Evolutionary conservation across 2,113 vertebrate genomes (phyloP).

Genomic region (Rhodinocichla rosea): DNA sequence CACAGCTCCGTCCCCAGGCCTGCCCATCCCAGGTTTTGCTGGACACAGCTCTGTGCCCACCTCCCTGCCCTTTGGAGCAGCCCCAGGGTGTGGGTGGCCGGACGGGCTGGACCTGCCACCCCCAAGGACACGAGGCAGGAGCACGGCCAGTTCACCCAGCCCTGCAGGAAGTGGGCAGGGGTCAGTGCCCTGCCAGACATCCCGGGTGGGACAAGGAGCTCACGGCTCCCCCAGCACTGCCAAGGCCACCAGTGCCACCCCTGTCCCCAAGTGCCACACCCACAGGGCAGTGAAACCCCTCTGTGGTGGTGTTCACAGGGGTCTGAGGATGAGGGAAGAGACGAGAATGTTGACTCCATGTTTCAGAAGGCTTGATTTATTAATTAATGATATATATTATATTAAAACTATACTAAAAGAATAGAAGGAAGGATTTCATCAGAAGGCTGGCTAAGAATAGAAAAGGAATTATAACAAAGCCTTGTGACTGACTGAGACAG

Average conservation of each 20-base stretch:
- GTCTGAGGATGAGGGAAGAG: too few relatives aligned
- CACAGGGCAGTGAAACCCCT: not conserved
- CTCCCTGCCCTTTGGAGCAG: not conserved
- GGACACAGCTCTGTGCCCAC: not conserved
- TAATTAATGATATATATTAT: too few relatives aligned
- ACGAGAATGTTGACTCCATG: too few relatives aligned
- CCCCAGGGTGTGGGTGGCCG: accelerated
- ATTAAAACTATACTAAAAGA: too few relatives aligned
- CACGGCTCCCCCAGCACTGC: not conserved
- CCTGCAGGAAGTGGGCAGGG: accelerated
- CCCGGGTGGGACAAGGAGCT: accelerated
- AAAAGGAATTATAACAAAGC: too few relatives aligned
- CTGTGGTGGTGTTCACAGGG: too few relatives aligned
- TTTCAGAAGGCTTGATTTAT: too few relatives aligned
- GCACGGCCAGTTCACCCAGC: not conserved
- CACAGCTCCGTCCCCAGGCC: accelerated
- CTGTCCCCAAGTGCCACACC: not conserved
- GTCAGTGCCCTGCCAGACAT: not conserved
- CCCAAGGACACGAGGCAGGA: accelerated
- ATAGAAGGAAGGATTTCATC: too few relatives aligned
- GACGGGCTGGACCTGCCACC: not conserved
- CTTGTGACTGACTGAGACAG: too few relatives aligned
- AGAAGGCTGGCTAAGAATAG: too few relatives aligned
- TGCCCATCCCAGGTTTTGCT: not conserved
- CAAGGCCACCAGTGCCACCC: not conserved